These are phyloP conservation scores for Morbakka virulenta DNA, from an alignment of 30 jellyfish, hydroid and myxozoan genomes.

Conservation along the genomic window DNA sequence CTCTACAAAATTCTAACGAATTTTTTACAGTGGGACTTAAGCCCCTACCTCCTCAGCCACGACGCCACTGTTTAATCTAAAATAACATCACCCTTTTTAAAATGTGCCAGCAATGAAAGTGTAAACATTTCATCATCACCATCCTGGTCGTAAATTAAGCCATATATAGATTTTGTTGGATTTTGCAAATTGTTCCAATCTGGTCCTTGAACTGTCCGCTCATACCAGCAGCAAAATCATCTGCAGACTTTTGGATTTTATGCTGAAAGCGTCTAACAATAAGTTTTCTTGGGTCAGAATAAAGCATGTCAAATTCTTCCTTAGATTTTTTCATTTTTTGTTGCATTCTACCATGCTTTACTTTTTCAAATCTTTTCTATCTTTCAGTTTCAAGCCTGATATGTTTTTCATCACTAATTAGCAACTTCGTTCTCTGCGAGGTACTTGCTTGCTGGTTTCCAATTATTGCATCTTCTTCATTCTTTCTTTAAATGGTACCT, in stretches of 20 bases:
- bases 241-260: constrained; percentile 15
- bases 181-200: neutral
- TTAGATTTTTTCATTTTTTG: constrained; percentile 9
- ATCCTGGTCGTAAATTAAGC: constrained; percentile 17
- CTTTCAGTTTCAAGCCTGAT: no score
- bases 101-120: constrained; percentile 9
- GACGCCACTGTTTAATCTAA: neutral
- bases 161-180: constrained; percentile 20
- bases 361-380: neutral
- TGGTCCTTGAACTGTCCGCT: constrained; percentile 17
- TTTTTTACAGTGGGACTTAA: neutral
- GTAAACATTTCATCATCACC: constrained; percentile 14
- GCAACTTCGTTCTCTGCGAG: no score
- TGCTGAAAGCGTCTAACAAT: constrained; percentile 10
- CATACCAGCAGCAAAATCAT: constrained; percentile 34
- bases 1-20: neutral
- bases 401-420: no score
- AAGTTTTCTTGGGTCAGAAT: neutral
- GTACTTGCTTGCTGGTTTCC: no score
- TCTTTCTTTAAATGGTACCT: no score
- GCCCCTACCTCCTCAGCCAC: neutral
- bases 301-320: constrained; percentile 5
- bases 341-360: neutral
- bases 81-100: constrained; percentile 27
- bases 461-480: no score